phyloP scores from a whole-genome alignment of 2,113 vertebrate species.

The Himantopus leucocephalus region DNA sequence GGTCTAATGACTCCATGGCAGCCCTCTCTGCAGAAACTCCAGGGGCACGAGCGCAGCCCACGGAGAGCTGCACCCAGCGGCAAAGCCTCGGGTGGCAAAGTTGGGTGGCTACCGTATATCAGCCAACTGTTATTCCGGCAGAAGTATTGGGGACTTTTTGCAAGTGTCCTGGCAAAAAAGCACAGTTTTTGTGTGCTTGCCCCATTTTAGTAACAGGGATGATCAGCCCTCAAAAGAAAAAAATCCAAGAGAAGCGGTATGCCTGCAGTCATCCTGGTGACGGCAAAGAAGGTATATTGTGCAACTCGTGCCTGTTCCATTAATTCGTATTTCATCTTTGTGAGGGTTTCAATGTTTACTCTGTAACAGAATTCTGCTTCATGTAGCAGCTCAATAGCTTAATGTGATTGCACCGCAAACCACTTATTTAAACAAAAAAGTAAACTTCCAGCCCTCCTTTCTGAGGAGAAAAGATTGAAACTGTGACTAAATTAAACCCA shows the following conservation, averaged over 20 bases:
- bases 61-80: background rate
- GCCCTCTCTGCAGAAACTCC: slow-evolving; percentile 35
- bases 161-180: background rate
- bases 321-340: background rate
- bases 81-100: background rate
- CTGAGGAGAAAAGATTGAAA: background rate
- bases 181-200: background rate
- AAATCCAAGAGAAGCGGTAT: background rate
- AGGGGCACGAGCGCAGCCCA: background rate
- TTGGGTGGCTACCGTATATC: background rate
- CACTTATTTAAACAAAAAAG: background rate
- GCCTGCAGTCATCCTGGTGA: background rate
- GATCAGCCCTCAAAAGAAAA: background rate
- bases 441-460: background rate
- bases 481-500: background rate
- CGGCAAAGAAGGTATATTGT: background rate
- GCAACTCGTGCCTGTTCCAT: background rate
- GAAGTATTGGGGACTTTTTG: background rate
- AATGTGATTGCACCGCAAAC: background rate
- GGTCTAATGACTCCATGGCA: slow-evolving; percentile 43
- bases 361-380: background rate
- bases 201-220: background rate
- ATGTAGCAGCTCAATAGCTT: background rate
- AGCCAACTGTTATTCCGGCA: background rate
- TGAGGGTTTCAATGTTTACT: background rate